Percentiles rank a stretch among this genome's conserved stretches.
Conservation (phyloP, 2,797 vertebrate genomes). For the Melanogrammus aeglefinus region DNA sequence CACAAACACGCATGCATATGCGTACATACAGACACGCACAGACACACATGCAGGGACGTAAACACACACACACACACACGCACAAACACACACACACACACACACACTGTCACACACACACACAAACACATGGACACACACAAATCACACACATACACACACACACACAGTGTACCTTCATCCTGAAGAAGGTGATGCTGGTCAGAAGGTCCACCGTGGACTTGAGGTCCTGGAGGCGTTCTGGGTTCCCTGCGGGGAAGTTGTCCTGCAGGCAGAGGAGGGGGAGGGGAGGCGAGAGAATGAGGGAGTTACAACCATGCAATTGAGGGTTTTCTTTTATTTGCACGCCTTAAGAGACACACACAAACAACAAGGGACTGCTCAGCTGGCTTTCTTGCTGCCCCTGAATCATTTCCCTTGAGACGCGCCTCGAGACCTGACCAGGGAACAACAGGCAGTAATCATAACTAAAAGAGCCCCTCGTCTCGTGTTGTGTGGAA, state of each 20-base stretch:
- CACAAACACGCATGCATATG: neutral
- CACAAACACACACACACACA: too few species aligned
- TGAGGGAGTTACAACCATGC: neutral
- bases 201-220: slow-evolving; percentile 96
- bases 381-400: neutral
- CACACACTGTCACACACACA: neutral
- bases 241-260: slow-evolving; percentile 90
- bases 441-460: slow-evolving; percentile 50
- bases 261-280: slow-evolving; percentile 80
- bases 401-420: slow-evolving; percentile 33
- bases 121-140: neutral
- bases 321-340: neutral
- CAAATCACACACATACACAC: slow-evolving; percentile 14
- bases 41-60: slow-evolving; percentile 1
- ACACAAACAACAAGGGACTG: neutral
- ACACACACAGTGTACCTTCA: slow-evolving; percentile 81
- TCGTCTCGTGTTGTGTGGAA: slow-evolving; percentile 68
- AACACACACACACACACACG: neutral
- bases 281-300: neutral
- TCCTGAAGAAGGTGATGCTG: slow-evolving; percentile 96
- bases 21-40: neutral
- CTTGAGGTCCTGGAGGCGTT: slow-evolving; percentile 92
- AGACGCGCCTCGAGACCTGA: slow-evolving; percentile 57
- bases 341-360: too few species aligned
- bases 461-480: slow-evolving; percentile 63